These are phyloP conservation scores for Clinocottus analis DNA, from an alignment of 2,113 vertebrate genomes.

Conservation along the genomic window DNA sequence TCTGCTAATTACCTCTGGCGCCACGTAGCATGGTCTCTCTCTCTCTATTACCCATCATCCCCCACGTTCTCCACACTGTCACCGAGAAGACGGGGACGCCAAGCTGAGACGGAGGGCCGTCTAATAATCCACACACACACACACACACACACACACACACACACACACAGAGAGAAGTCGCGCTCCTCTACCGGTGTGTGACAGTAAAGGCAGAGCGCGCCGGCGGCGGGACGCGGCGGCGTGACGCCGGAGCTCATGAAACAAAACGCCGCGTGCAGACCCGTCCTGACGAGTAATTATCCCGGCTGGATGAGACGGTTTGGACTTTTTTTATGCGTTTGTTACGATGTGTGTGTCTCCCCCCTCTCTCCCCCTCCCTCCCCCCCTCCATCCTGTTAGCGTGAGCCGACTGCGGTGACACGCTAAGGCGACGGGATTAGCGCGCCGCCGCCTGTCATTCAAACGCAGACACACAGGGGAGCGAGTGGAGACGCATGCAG, in stretches of 20 bases:
- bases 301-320: conserved; percentile 11
- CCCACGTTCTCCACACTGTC: conserved; percentile 52
- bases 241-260: conserved; percentile 7
- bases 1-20: conserved; percentile 82
- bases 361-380: no score
- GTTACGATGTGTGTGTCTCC: no score
- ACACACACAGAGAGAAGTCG: conserved; percentile 36
- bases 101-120: no score
- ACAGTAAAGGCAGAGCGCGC: conserved; percentile 33
- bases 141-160: conserved; percentile 27
- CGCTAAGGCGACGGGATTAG: conserved; percentile 49
- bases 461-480: conserved; percentile 30
- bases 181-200: conserved; percentile 37
- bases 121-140: conserved; percentile 41
- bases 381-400: conserved; percentile 20
- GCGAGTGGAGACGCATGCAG: conserved; percentile 33
- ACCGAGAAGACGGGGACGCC: conserved; percentile 50
- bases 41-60: conserved; percentile 44
- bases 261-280: conserved; percentile 27
- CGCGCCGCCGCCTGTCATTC: conserved; percentile 29
- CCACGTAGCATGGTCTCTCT: conserved; percentile 52
- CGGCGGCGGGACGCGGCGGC: conserved; percentile 4
- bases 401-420: conserved; percentile 39
- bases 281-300: conserved; percentile 57
- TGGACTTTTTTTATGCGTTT: conserved; percentile 36